These are phyloP conservation scores for Stenchaetothrips biformis DNA, from an alignment of 2,888 invertebrate genomes.

Conservation along the genomic window DNA sequence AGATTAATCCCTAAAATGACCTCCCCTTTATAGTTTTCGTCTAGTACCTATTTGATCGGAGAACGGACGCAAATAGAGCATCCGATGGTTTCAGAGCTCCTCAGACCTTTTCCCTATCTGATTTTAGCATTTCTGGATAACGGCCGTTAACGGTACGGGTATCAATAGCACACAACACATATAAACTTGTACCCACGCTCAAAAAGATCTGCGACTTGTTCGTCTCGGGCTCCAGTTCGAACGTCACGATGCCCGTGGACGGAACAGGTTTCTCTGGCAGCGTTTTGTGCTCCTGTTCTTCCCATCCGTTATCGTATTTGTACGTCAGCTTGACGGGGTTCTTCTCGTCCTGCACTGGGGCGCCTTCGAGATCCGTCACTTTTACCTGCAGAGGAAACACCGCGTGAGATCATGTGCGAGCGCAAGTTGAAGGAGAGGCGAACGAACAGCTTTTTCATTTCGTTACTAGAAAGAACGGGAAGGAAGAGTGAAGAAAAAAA, in stretches of 20 bases:
- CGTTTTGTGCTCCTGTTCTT: conserved; percentile 49
- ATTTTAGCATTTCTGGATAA: no score
- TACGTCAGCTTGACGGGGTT: conserved; percentile 56
- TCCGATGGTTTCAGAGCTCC: no score
- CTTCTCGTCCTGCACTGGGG: conserved; percentile 54
- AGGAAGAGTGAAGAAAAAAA: neutral
- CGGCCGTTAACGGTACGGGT: no score
- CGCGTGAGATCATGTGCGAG: neutral
- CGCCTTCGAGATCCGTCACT: conserved; percentile 62
- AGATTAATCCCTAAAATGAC: no score
- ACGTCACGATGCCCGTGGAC: conserved; percentile 56
- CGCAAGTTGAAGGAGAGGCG: neutral
- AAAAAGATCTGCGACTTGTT: neutral
- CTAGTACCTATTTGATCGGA: no score
- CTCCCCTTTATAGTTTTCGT: no score
- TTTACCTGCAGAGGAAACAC: conserved; percentile 50
- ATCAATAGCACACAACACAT: no score
- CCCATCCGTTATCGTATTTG: conserved; percentile 52
- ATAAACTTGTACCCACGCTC: neutral
- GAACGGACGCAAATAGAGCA: no score
- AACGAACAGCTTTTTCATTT: neutral
- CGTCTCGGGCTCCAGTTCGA: conserved; percentile 44
- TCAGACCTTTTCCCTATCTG: no score
- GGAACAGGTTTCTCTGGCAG: conserved; percentile 53
- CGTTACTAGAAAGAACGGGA: neutral